Conservation (phyloP, 1,140 invertebrate species). For the Phocides pigmalion region DNA sequence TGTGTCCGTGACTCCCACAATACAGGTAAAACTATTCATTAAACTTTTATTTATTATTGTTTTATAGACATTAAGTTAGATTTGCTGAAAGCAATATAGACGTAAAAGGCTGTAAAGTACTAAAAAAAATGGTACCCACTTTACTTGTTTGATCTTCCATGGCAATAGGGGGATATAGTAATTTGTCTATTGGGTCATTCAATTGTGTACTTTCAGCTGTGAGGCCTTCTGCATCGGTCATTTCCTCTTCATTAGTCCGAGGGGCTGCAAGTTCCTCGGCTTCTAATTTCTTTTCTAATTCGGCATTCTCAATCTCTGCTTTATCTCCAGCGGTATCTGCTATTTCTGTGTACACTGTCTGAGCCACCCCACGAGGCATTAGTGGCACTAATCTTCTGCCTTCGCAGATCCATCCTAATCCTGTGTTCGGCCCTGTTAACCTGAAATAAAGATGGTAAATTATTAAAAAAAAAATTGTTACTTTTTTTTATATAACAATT, state of each 20-base stretch:
- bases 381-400: conserved; percentile 92
- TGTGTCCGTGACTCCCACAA: too few species aligned
- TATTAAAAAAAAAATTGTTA: too few species aligned
- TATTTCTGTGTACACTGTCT: conserved; percentile 92
- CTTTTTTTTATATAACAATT: too few species aligned
- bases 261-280: conserved; percentile 61
- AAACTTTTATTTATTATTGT: too few species aligned
- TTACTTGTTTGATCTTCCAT: conserved; percentile 75
- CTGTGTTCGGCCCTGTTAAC: conserved; percentile 91
- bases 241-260: conserved; percentile 65
- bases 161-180: conserved; percentile 68
- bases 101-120: too few species aligned
- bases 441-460: conserved; percentile 78
- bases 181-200: conserved; percentile 63
- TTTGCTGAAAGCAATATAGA: too few species aligned
- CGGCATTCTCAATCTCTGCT: conserved; percentile 76
- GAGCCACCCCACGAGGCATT: conserved; percentile 91
- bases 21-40: too few species aligned
- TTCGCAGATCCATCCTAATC: conserved; percentile 93
- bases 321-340: conserved; percentile 88
- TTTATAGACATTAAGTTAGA: too few species aligned
- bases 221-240: conserved; percentile 59
- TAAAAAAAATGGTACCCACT: conserved; percentile 50
- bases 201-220: conserved; percentile 53
- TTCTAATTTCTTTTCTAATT: conserved; percentile 67